Conservation (phyloP, 2,888 invertebrate genomes). For the Alviniconcha strummeri region DNA sequence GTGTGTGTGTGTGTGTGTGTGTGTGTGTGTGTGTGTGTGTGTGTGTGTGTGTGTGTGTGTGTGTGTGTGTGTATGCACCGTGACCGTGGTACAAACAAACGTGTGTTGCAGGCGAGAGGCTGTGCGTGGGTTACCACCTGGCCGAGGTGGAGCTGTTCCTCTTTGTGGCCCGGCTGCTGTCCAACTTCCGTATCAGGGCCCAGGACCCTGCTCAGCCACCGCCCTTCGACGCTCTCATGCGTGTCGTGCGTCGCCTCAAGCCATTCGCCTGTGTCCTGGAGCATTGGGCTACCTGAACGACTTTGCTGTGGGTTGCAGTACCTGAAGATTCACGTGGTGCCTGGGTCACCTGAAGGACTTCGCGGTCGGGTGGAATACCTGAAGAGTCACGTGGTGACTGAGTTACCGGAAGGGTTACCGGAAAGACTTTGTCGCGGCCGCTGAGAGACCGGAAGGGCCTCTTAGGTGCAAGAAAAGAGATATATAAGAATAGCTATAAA, state of each 20-base stretch:
- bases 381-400: too few relatives aligned
- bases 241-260: conserved; percentile 43
- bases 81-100: too few relatives aligned
- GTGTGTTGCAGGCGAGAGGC: conserved; percentile 37
- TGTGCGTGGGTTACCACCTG: conserved; percentile 41
- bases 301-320: too few relatives aligned
- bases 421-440: too few relatives aligned
- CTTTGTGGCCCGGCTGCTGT: conserved; percentile 36
- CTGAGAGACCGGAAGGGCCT: too few relatives aligned
- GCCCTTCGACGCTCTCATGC: conserved; percentile 41
- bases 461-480: too few relatives aligned
- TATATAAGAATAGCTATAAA: too few relatives aligned
- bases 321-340: too few relatives aligned
- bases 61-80: not conserved
- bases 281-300: conserved; percentile 13
- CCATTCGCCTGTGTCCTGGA: conserved; percentile 39
- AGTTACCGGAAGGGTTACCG: too few relatives aligned
- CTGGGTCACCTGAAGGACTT: too few relatives aligned
- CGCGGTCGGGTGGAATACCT: too few relatives aligned
- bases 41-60: not conserved
- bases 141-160: conserved; percentile 42
- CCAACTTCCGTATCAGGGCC: conserved; percentile 30
- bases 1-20: too few relatives aligned
- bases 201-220: conserved; percentile 32
- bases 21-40: not conserved